Percentiles rank a stretch among this genome's conserved stretches.
Evolutionary conservation across 92 coral and sea anemone species (phyloP).

Genomic region (Ricordea florida): DNA sequence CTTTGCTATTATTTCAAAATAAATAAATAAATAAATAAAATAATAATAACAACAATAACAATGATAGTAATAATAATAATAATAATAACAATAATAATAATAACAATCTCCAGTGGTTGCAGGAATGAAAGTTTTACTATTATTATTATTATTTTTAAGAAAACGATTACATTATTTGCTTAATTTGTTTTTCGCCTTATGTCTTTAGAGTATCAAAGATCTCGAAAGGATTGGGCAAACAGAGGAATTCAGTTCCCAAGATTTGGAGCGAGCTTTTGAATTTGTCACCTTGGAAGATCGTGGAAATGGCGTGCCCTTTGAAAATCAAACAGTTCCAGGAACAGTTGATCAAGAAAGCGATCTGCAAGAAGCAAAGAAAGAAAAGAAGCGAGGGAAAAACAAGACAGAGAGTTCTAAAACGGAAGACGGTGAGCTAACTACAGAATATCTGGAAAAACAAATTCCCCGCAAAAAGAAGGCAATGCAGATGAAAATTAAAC

Average conservation of each 20-base stretch:
- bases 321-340: too few relatives aligned
- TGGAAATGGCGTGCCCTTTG: not conserved
- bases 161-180: not conserved
- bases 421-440: not conserved
- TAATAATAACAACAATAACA: too few relatives aligned
- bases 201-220: constrained; percentile 22
- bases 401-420: not conserved
- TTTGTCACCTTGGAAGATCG: not conserved
- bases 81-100: too few relatives aligned
- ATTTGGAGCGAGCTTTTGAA: constrained; percentile 10
- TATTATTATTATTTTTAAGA: too few relatives aligned
- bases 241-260: not conserved
- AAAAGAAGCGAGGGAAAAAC: not conserved
- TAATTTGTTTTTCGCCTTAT: not conserved
- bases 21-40: too few relatives aligned
- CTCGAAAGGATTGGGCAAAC: constrained; percentile 14
- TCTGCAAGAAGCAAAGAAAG: not conserved
- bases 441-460: constrained; percentile 16
- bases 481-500: constrained; percentile 43
- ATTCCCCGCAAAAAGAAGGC: constrained; percentile 68
- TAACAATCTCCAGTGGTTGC: too few relatives aligned
- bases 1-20: too few relatives aligned
- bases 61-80: too few relatives aligned
- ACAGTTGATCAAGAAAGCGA: too few relatives aligned
- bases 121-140: too few relatives aligned